Base-by-base conservation (phyloP, 2,888 invertebrate species). In the Liodrosophila aerea region DNA sequence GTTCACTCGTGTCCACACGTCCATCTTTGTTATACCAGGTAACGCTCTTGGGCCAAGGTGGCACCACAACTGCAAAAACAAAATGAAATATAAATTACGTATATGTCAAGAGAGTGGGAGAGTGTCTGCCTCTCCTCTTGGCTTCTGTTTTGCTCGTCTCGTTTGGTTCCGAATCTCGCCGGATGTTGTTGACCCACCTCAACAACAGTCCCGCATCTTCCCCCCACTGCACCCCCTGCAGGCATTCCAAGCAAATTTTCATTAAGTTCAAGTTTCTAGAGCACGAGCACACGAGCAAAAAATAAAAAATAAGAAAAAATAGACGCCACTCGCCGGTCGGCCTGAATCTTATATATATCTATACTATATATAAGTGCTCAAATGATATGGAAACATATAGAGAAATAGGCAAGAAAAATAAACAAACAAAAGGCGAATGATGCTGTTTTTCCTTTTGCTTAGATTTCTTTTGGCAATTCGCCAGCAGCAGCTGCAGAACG, bases 21-120 rank as follows among this genome's bases (percentile, higher is more conserved):
- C 96, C 95, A 76, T 94, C 94, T 73, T 96, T 95, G 87, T 97
- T 97, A 90, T 94, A 95, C 97, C 97, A 97, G 15, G 93, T 92
- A 8, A 97, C 94, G 51, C 92, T 93, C 73, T 94, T 93, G 0
- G 96, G 96, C 95, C 96, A 96, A 4, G 96, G 96, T 36, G 96
- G 96, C 59, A 95, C 95, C 77, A 94, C 93, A 65, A 96, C 94
- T 94, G 27, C 7, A 46, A 51, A 11, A 33, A 11, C 5, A 18
- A 7, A 8, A 29, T 7, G 7, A 8, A 11, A 8, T 40, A 18
- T 7, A 15, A 18, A 18, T 49, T 30, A 30, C 39, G 49, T 11
- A 60, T 64, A 54, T 56, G 52, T 39, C 61, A 56, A 30, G 36
- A 41, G 45, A 47, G 8, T 8, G 13, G 36, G 34, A 30, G 44